Conservation (phyloP, 2,888 invertebrate species). For the Heteropelma amictum region DNA sequence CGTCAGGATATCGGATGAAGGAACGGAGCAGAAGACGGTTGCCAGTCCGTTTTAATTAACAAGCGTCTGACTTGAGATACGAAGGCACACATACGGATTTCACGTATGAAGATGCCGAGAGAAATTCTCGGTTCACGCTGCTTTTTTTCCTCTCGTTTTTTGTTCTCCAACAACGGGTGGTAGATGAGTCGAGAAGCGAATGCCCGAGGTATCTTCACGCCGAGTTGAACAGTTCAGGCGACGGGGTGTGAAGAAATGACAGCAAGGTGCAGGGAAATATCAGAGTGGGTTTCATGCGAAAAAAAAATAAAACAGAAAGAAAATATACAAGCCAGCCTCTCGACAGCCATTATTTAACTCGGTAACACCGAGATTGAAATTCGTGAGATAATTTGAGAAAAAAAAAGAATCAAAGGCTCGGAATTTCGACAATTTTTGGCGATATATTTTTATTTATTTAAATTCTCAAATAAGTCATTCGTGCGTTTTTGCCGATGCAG, state of each 20-base stretch:
- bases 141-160: constrained; percentile 37
- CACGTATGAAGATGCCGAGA: constrained; percentile 46
- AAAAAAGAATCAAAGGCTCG: too few species aligned
- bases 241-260: constrained; percentile 59
- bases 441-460: too few species aligned
- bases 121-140: constrained; percentile 32
- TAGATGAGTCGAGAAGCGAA: constrained; percentile 55
- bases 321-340: too few species aligned
- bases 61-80: constrained; percentile 38
- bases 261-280: constrained; percentile 51
- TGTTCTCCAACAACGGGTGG: constrained; percentile 55
- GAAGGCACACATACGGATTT: constrained; percentile 9
- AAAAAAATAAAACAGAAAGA: constrained; percentile 47
- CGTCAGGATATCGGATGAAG: constrained; percentile 45
- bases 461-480: too few species aligned
- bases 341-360: too few species aligned
- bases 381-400: too few species aligned
- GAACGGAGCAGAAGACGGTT: constrained; percentile 47
- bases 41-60: constrained; percentile 54
- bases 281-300: background rate
- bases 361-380: too few species aligned
- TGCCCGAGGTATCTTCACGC: constrained; percentile 57
- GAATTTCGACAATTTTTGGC: too few species aligned
- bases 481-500: too few species aligned
- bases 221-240: constrained; percentile 43